These are phyloP conservation scores for Teleiodes luculella DNA, from an alignment of 2,888 invertebrate species.

Conservation along the genomic window DNA sequence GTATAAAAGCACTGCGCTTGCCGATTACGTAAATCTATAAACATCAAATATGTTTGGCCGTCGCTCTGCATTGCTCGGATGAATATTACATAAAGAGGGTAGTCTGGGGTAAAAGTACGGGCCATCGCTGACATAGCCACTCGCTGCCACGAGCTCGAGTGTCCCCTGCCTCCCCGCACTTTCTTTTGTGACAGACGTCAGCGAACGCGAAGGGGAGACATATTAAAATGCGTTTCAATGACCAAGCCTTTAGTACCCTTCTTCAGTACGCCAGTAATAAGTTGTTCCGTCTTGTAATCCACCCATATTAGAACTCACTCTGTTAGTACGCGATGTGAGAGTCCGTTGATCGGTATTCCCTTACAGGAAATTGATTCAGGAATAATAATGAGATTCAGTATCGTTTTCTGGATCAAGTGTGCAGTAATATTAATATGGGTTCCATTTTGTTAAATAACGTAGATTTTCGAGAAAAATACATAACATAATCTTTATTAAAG, in stretches of 20 bases:
- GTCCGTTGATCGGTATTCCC: conserved; percentile 3
- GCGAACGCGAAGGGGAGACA: conserved; percentile 48
- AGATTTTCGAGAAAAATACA: background rate
- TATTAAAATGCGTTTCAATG: conserved; percentile 60
- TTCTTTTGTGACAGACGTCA: conserved; percentile 57
- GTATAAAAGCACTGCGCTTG: conserved; percentile 27
- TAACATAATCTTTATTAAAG: background rate
- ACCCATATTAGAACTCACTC: background rate
- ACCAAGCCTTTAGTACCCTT: conserved; percentile 23
- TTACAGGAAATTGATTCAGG: conserved; percentile 6
- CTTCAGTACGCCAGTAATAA: background rate
- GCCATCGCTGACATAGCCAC: conserved; percentile 60
- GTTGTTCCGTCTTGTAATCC: conserved; percentile 2
- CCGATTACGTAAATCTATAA: conserved; percentile 47
- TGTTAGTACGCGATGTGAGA: conserved; percentile 1
- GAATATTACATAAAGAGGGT: conserved; percentile 61
- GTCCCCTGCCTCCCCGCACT: conserved; percentile 27
- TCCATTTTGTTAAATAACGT: conserved; percentile 1
- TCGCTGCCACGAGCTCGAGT: conserved; percentile 38
- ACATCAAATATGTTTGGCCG: conserved; percentile 57
- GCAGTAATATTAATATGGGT: background rate
- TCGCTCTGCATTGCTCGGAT: conserved; percentile 50
- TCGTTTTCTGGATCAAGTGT: conserved; percentile 4
- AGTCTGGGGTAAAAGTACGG: conserved; percentile 34
- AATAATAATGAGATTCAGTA: conserved; percentile 3